A percentile compares a stretch with the other conserved stretches of the same genome.
Evolutionary conservation across 2,888 invertebrate genomes (phyloP).

Genomic region (Torymus tubicola): DNA sequence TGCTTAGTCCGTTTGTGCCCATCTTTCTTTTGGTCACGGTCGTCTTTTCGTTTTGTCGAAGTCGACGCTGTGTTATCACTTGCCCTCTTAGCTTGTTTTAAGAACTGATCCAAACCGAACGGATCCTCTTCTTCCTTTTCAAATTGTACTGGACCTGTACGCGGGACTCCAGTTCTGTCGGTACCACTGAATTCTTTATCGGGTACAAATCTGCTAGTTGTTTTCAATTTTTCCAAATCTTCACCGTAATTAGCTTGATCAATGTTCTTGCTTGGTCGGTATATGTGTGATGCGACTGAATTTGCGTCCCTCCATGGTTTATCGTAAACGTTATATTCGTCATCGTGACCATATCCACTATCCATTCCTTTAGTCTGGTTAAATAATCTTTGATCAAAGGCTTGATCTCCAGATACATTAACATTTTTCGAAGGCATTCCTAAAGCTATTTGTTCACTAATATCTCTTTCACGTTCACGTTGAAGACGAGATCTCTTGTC

Average conservation of each 20-base stretch:
- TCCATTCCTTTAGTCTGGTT: conserved; percentile 96
- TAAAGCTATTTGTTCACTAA: conserved; percentile 98
- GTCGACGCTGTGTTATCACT: conserved; percentile 78
- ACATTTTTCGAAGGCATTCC: conserved; percentile 92
- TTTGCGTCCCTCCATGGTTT: conserved; percentile 97
- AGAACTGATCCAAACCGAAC: conserved; percentile 98
- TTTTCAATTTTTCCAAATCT: conserved; percentile 92
- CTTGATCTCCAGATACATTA: conserved; percentile 83
- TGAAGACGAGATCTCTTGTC: conserved; percentile 94
- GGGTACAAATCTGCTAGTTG: conserved; percentile 95
- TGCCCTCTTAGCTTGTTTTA: conserved; percentile 96
- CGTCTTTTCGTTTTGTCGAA: conserved; percentile 81
- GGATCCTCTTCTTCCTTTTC: conserved; percentile 93
- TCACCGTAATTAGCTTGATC: conserved; percentile 94
- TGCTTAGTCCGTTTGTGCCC: conserved; percentile 72
- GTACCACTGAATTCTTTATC: conserved; percentile 98
- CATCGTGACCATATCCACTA: conserved; percentile 97
- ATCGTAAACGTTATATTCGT: conserved; percentile 98
- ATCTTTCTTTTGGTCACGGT: conserved; percentile 75
- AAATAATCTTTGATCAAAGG: conserved; percentile 97
- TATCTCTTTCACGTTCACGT: conserved; percentile 95
- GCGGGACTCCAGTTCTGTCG: conserved; percentile 83
- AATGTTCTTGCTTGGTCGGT: conserved; percentile 90
- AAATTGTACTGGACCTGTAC: conserved; percentile 97
- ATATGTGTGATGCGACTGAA: conserved; percentile 91